phyloP scores from a whole-genome alignment of 2,888 invertebrate species.

The Nemotelus pantherinus region DNA sequence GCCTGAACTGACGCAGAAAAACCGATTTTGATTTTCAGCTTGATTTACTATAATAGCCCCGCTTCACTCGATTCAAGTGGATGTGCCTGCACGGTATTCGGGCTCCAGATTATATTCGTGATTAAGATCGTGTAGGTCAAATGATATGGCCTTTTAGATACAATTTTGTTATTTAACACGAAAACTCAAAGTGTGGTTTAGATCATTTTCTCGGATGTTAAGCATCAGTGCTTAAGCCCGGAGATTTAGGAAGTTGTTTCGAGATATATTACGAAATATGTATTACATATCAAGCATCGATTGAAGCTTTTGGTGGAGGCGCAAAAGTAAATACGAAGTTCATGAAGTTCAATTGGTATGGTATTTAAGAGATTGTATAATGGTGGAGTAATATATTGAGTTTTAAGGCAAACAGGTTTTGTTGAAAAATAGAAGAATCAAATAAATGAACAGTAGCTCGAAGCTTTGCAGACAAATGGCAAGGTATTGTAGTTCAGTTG shows the following conservation, averaged over 20 bases:
- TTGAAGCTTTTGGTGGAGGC: too few species aligned
- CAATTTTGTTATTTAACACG: constrained; percentile 39
- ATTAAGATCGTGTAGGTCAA: constrained; percentile 44
- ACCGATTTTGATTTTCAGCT: constrained; percentile 22
- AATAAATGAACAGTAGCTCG: too few species aligned
- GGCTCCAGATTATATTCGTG: constrained; percentile 23
- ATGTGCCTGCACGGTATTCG: constrained; percentile 17
- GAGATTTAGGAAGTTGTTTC: background rate
- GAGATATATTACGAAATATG: constrained; percentile 5
- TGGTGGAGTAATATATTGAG: too few species aligned
- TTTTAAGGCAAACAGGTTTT: too few species aligned
- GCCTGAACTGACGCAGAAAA: constrained; percentile 10
- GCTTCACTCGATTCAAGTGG: background rate
- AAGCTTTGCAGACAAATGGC: too few species aligned
- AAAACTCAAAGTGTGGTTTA: constrained; percentile 1
- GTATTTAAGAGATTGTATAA: too few species aligned
- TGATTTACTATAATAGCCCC: constrained; percentile 30
- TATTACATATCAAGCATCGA: too few species aligned
- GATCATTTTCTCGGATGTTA: background rate
- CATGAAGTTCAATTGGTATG: too few species aligned
- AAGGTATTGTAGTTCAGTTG: too few species aligned
- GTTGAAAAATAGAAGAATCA: too few species aligned
- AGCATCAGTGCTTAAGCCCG: background rate
- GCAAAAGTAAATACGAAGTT: too few species aligned
- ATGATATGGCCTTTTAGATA: constrained; percentile 32